These are phyloP conservation scores for Cynopterus sphinx DNA, from an alignment of 2,797 vertebrate species.

Conservation along the genomic window DNA sequence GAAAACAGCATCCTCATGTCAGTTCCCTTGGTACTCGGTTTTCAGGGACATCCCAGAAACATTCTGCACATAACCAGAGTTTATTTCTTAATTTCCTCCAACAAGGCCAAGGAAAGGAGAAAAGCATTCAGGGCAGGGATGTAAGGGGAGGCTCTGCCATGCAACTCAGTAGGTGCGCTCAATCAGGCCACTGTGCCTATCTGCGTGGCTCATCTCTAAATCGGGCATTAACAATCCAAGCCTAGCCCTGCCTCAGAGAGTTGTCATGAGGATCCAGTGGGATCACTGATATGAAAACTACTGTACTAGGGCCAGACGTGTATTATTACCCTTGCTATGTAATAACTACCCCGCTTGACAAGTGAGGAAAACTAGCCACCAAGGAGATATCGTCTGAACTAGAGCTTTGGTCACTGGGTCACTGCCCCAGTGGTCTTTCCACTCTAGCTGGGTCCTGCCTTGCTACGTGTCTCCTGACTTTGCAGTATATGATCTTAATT, in stretches of 20 bases:
- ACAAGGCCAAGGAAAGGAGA: not conserved
- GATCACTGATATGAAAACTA: not conserved
- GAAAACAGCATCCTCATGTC: not conserved
- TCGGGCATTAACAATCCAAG: not conserved
- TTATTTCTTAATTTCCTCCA: not conserved
- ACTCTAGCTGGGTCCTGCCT: not conserved
- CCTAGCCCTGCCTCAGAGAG: not conserved
- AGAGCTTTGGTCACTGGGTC: not conserved
- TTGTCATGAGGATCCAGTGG: not conserved
- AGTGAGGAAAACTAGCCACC: not conserved
- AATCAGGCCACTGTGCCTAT: not conserved
- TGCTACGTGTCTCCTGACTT: not conserved
- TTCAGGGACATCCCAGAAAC: not conserved
- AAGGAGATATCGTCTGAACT: not conserved
- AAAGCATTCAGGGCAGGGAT: not conserved
- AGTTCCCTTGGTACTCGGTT: not conserved
- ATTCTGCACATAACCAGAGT: not conserved
- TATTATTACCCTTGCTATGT: not conserved
- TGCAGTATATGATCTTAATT: not conserved
- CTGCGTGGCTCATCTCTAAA: not conserved
- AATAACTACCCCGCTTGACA: not conserved
- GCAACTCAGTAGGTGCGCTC: not conserved
- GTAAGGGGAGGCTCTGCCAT: not conserved
- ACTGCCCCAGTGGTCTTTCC: not conserved
- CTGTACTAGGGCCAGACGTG: rapidly evolving